These are phyloP conservation scores for Hyppa rectilinea DNA, from an alignment of 2,888 invertebrate species.

Conservation along the genomic window DNA sequence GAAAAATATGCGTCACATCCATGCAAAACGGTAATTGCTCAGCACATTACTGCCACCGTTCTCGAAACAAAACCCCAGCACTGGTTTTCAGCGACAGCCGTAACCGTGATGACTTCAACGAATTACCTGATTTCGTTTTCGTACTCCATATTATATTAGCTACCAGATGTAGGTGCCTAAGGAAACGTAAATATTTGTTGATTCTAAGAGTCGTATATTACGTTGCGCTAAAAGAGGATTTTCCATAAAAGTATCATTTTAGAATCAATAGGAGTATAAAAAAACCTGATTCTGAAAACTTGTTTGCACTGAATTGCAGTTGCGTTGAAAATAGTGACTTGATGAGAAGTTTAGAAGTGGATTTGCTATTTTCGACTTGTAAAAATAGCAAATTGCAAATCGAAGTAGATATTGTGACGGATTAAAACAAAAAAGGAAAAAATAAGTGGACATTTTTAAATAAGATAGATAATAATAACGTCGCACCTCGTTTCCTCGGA, in stretches of 20 bases:
- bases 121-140: background rate
- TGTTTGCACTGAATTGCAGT: background rate
- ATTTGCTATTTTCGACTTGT: background rate
- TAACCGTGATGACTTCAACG: no score
- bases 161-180: background rate
- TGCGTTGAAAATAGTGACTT: conserved; percentile 1
- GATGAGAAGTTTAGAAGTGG: background rate
- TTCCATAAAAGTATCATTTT: conserved; percentile 16
- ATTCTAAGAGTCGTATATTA: conserved; percentile 4
- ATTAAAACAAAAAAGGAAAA: no score
- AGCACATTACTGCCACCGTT: no score
- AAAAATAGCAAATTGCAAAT: no score
- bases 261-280: conserved; percentile 20
- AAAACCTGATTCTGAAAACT: conserved; percentile 4
- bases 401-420: no score
- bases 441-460: background rate
- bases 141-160: conserved; percentile 17
- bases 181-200: conserved; percentile 16
- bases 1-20: no score
- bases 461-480: background rate
- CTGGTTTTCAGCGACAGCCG: no score
- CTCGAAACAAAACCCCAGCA: no score
- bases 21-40: no score
- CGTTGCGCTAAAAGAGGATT: conserved; percentile 9
- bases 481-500: no score